These are phyloP conservation scores for Eurois occulta DNA, from an alignment of 2,888 invertebrate species.

Conservation along the genomic window DNA sequence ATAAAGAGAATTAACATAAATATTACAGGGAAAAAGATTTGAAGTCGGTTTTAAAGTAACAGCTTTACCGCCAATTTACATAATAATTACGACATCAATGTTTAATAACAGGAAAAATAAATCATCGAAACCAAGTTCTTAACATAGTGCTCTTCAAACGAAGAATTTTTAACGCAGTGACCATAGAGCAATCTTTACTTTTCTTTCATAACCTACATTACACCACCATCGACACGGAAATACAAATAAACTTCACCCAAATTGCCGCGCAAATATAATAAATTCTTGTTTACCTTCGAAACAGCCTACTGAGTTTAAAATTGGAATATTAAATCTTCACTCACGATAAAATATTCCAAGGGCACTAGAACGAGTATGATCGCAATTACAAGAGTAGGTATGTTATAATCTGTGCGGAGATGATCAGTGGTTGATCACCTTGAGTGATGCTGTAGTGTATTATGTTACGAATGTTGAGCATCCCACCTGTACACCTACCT, in stretches of 20 bases:
- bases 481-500: conserved; percentile 58
- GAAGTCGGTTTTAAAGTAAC: not conserved
- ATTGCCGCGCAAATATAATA: conserved; percentile 27
- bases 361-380: conserved; percentile 45
- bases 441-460: conserved; percentile 44
- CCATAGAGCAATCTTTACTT: conserved; percentile 18
- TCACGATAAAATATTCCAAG: conserved; percentile 55
- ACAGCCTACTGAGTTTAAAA: conserved; percentile 27
- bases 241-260: conserved; percentile 9
- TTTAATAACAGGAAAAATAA: not conserved
- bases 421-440: conserved; percentile 64
- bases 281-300: conserved; percentile 40
- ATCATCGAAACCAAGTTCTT: not conserved
- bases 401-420: conserved; percentile 64
- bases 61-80: conserved; percentile 8
- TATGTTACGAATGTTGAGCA: conserved; percentile 48
- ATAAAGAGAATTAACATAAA: not conserved
- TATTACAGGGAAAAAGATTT: not conserved
- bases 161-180: conserved; percentile 5
- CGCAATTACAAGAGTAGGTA: conserved; percentile 59
- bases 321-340: conserved; percentile 57
- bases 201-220: conserved; percentile 7
- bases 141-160: not conserved
- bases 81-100: conserved; percentile 5
- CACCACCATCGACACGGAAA: conserved; percentile 31